phyloP scores from a whole-genome alignment of 2,113 vertebrate genomes.

The Guaruba guarouba region DNA sequence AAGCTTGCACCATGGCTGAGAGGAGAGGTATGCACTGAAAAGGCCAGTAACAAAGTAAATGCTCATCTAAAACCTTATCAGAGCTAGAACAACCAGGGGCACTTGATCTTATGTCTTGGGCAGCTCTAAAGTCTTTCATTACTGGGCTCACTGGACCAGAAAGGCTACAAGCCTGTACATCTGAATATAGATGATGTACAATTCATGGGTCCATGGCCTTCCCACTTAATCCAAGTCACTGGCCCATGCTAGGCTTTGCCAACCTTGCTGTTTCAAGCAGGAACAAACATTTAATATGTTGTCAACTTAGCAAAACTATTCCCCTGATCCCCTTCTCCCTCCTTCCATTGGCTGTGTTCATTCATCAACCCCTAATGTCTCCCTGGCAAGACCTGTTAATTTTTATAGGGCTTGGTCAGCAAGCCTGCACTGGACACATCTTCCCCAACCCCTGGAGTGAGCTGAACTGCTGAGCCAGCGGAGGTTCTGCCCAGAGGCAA shows the following conservation, averaged over 20 bases:
- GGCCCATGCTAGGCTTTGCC: conserved; percentile 37
- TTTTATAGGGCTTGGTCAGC: conserved; percentile 10
- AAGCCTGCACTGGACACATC: background rate
- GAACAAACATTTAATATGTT: conserved; percentile 30
- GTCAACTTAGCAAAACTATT: conserved; percentile 26
- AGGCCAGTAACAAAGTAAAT: conserved; percentile 45
- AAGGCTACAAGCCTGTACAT: conserved; percentile 24
- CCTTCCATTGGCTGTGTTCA: background rate
- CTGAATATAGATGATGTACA: conserved; percentile 47
- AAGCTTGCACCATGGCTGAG: background rate
- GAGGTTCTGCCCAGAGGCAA: background rate
- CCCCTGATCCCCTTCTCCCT: background rate
- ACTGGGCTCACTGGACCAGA: conserved; percentile 54
- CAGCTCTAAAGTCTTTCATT: conserved; percentile 54
- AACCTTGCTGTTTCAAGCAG: conserved; percentile 47
- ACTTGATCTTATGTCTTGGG: background rate
- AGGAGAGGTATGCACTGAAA: background rate
- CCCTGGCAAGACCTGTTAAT: background rate
- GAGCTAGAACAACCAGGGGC: background rate
- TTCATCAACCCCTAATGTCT: conserved; percentile 8
- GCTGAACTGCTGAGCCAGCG: background rate
- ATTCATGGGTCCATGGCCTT: background rate
- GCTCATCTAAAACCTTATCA: conserved; percentile 27
- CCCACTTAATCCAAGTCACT: conserved; percentile 55
- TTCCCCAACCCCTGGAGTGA: background rate